phyloP scores from a whole-genome alignment of 2,888 invertebrate species.

The Drosophila rubida region DNA sequence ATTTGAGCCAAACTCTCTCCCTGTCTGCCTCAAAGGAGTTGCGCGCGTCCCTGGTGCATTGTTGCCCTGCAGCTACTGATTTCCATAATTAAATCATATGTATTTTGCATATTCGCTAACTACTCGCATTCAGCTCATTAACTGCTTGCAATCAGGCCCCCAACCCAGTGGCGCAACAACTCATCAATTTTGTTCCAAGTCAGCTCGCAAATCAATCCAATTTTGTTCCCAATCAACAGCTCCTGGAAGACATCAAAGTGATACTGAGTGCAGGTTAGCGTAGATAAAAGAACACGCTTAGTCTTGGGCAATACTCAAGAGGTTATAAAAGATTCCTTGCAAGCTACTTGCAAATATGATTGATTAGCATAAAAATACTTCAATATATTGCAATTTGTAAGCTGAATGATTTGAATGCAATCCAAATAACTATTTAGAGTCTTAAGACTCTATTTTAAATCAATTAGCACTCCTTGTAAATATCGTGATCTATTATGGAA shows the following conservation, averaged over 20 bases:
- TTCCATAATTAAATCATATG: constrained; percentile 77
- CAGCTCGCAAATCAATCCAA: not conserved
- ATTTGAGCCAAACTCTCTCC: constrained; percentile 52
- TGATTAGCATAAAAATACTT: too few relatives aligned
- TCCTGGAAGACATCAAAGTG: not conserved
- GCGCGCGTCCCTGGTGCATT: constrained; percentile 61
- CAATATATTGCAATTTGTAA: too few relatives aligned
- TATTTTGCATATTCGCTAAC: constrained; percentile 72
- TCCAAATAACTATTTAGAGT: too few relatives aligned
- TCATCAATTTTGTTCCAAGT: constrained; percentile 34
- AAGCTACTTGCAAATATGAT: too few relatives aligned
- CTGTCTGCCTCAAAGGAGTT: not conserved
- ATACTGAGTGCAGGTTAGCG: not conserved
- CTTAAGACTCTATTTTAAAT: too few relatives aligned
- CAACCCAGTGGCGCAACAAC: constrained; percentile 33
- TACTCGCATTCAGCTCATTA: constrained; percentile 73
- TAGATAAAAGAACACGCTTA: too few relatives aligned
- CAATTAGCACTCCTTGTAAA: too few relatives aligned
- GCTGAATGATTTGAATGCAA: too few relatives aligned
- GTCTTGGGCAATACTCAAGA: too few relatives aligned
- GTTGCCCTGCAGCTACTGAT: constrained; percentile 37
- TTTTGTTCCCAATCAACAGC: constrained; percentile 2
- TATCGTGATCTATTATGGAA: too few relatives aligned
- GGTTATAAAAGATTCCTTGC: too few relatives aligned
- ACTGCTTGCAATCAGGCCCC: constrained; percentile 62